Evolutionary conservation across 1,140 invertebrate genomes (phyloP), one percentile per base, ranked within the genome.

Genomic region (Drosophila watanabei): DNA sequence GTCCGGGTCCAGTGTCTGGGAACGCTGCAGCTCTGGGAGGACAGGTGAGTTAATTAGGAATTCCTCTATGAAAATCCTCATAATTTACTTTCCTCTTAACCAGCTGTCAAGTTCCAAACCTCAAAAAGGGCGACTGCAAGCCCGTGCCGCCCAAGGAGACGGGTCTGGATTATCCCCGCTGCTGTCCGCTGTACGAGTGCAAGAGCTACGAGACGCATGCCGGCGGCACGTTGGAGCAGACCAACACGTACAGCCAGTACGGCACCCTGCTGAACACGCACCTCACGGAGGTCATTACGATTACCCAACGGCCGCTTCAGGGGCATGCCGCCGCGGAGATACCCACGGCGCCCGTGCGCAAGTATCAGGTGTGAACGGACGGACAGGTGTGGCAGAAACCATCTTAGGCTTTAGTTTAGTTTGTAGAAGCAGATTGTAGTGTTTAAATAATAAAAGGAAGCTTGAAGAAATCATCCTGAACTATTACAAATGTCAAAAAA

Each of bases 1-100:
- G 73, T 92, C 51, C 75, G 92, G 8, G 80, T 93, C 0, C 92
- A 93, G 35, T 93, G 92, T 16, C 72, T 92, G 39, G 92, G 90
- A 20, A 84, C 81, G 0, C 60, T 79, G 24, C 70, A 86, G 30
- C 41, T 93, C 13, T 93, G 92, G 92, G 87, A 93, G 56, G 92
- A 93, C 48, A 92, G 75, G 92, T 93, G 35, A 75, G 70, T 37
- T 20, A 20, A 14, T 20, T 35, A 1, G 13, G 11, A 52, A 14
- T 24, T 56, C 18, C 18, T 4, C n/a, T 9, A 39, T n/a, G 9
- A 5, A 13, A 33, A 14, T 14, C n/a, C n/a, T 18, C 5, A 32
- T 10, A 1, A 32, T 20, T 54, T 20, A 10, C 8, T 6, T 6
- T 28, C 14, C 16, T 37, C 4, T 46, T 39, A 14, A 30, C 14